Base-by-base conservation (phyloP, 2,113 vertebrate species). In the Thalassarche chlororhynchos region DNA sequence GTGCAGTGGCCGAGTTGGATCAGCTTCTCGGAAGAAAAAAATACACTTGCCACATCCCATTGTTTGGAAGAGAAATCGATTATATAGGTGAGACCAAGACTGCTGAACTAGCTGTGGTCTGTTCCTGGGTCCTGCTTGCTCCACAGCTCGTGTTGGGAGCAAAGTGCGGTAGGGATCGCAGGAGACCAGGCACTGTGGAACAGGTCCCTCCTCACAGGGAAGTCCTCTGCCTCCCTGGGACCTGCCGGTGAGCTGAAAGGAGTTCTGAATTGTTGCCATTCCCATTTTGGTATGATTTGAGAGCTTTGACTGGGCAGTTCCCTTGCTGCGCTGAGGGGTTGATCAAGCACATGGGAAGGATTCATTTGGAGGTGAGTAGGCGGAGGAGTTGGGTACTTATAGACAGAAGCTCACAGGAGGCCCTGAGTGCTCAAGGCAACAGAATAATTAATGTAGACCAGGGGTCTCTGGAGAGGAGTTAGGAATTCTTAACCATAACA, bases 371-470 rank as follows among this genome's bases (percentile, higher is more conserved):
- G 92, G 79, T 78, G 89, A 93, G 92, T 90, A 79, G 91, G 82
- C 58, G 31, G 92, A 92, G 47, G 84, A 84, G 57, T 60, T 83
- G 87, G 83, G 60, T 91, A 62, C 94, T 96, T 97, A 62, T 21
- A 97, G 96, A 91, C 61, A 77, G 93, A 94, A 92, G 81, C 91
- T 95, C 91, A 82, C 81, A 70, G 70, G 89, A 96, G 93, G 92
- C 95, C 62, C 49, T 8, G 44, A 74, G 84, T 97, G 98, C 98
- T 98, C 96, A 98, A 95, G 98, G 98, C 98, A 98, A 90, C 62
- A 89, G 93, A 97, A 97, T 98, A 98, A 99, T 98, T 98, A 98
- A 98, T 98, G 97, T 98, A 99, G 98, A 98, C 96, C 93, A 89
- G 84, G 83, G 97, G 94, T 98, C 97, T 98, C 97, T 84, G 38